phyloP scores from a whole-genome alignment of 1,140 invertebrate genomes.

The Aphidius gifuensis region DNA sequence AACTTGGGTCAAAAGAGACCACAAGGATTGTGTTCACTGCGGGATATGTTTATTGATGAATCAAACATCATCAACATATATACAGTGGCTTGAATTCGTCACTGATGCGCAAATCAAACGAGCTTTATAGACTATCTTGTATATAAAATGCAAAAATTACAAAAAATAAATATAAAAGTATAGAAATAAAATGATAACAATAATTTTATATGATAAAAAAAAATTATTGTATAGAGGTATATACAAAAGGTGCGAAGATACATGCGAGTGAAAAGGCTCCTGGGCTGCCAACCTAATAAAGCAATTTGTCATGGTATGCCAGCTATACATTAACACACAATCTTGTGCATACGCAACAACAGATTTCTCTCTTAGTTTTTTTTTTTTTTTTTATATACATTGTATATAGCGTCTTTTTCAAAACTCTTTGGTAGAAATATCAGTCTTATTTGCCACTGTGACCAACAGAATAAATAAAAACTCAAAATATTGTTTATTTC shows the following conservation, averaged over 20 bases:
- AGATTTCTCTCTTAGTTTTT: conserved; percentile 25
- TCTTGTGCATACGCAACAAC: conserved; percentile 38
- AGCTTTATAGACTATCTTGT: background rate
- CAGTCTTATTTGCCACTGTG: too few species aligned
- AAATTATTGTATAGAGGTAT: conserved; percentile 13
- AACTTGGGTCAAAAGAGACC: background rate
- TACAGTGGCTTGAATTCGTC: conserved; percentile 6
- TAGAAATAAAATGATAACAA: conserved; percentile 12
- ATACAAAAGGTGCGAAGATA: conserved; percentile 28
- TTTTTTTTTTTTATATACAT: conserved; percentile 21
- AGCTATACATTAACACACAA: conserved; percentile 53
- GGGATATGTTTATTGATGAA: conserved; percentile 21
- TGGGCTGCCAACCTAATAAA: conserved; percentile 54
- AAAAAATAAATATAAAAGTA: conserved; percentile 4
- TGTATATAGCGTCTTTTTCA: conserved; percentile 24
- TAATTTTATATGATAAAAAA: conserved; percentile 34
- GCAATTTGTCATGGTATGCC: conserved; percentile 55
- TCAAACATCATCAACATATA: background rate
- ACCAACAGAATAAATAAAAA: too few species aligned
- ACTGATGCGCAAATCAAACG: conserved; percentile 17
- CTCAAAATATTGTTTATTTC: too few species aligned
- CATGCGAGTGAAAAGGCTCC: conserved; percentile 45
- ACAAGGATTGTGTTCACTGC: conserved; percentile 8
- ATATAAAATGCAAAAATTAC: background rate
- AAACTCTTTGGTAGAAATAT: background rate